phyloP scores from a whole-genome alignment of 2,888 invertebrate genomes.

The Bombyx huttoni region DNA sequence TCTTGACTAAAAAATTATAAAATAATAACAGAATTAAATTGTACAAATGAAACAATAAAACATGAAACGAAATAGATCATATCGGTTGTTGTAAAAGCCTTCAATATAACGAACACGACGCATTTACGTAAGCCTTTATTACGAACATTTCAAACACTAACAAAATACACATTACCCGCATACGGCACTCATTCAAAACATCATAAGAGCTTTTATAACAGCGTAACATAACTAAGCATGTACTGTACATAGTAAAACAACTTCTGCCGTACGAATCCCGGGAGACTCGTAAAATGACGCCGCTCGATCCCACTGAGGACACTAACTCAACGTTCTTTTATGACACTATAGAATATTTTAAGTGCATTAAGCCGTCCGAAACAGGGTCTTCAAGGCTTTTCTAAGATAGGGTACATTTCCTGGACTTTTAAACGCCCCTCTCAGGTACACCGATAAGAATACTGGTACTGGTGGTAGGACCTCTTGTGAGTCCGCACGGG shows the following conservation, averaged over 20 bases:
- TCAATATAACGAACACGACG: background rate
- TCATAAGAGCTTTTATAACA: background rate
- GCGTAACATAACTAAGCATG: background rate
- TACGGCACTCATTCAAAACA: background rate
- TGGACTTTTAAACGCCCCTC: no score
- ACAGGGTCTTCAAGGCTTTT: conserved; percentile 3
- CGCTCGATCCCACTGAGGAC: conserved; percentile 26
- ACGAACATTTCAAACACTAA: background rate
- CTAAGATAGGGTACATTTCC: background rate
- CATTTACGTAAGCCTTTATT: background rate
- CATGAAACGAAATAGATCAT: background rate
- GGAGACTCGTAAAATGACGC: conserved; percentile 11
- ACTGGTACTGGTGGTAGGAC: no score
- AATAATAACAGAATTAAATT: conserved; percentile 8
- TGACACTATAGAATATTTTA: conserved; percentile 61
- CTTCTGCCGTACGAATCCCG: conserved; percentile 8
- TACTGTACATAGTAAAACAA: background rate
- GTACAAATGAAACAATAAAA: conserved; percentile 2
- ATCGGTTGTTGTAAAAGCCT: background rate
- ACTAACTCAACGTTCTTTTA: conserved; percentile 54
- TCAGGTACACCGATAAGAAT: no score
- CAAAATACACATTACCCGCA: background rate
- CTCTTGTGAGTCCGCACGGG: no score
- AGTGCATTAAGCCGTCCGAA: conserved; percentile 41
- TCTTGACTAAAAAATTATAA: no score